phyloP scores from a whole-genome alignment of 1,140 invertebrate genomes.

The Pseudomyrmex pallidus region DNA sequence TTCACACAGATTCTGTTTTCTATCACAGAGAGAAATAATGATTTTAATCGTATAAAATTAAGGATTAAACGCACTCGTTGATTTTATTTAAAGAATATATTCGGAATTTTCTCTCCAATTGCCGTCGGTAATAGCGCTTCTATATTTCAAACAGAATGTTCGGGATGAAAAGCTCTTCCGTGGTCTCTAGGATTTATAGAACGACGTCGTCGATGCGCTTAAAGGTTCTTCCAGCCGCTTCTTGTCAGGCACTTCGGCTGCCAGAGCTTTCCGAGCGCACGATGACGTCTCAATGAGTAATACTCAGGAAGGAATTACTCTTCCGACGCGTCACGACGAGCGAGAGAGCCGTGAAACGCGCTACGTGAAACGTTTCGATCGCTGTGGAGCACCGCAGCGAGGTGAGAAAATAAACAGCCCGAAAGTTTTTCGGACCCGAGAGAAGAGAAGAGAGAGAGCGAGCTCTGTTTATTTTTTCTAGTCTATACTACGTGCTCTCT shows the following conservation, averaged over 20 bases:
- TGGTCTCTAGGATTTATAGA: constrained; percentile 39
- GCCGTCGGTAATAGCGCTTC: neutral
- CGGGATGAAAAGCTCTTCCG: neutral
- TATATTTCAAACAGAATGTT: constrained; percentile 1
- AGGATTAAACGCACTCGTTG: neutral
- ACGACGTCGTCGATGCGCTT: constrained; percentile 27
- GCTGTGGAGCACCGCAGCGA: constrained; percentile 35
- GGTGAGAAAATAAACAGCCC: constrained; percentile 75
- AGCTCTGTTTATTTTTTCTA: constrained; percentile 72
- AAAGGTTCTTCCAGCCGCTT: neutral
- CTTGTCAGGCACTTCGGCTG: constrained; percentile 8
- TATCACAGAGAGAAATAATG: neutral
- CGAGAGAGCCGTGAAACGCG: constrained; percentile 33
- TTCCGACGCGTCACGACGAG: constrained; percentile 39
- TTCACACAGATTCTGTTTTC: too few relatives aligned
- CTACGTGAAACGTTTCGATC: constrained; percentile 40
- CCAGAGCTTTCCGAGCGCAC: neutral
- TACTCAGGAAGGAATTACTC: constrained; percentile 53
- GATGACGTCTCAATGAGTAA: constrained; percentile 57
- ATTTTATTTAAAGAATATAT: neutral
- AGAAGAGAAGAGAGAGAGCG: constrained; percentile 14
- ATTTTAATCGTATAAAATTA: too few relatives aligned
- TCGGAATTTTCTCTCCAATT: too few relatives aligned
- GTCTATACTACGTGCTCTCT: constrained; percentile 34
- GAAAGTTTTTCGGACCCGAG: constrained; percentile 37